phyloP scores from a whole-genome alignment of 2,888 invertebrate genomes.

The Arge pagana region DNA sequence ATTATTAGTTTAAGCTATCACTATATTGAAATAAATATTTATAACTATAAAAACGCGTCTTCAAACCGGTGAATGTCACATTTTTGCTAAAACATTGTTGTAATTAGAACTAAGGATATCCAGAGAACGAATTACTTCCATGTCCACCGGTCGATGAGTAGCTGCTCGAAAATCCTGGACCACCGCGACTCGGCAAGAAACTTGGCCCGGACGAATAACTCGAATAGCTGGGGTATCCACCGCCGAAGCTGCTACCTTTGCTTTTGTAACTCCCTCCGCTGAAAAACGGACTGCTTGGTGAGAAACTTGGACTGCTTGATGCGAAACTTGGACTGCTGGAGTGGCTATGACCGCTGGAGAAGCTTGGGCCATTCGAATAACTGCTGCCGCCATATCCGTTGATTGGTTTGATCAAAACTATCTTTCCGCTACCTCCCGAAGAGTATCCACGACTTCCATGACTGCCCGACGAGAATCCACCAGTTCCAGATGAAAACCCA shows the following conservation, averaged over 20 bases:
- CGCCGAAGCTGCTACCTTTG: slow-evolving; percentile 23
- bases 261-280: slow-evolving; percentile 39
- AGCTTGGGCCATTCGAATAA: slow-evolving; percentile 29
- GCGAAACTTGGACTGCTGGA: slow-evolving; percentile 12
- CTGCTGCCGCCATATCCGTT: slow-evolving; percentile 30
- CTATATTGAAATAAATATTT: too few species aligned
- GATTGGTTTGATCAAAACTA: slow-evolving; percentile 41
- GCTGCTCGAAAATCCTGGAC: slow-evolving; percentile 27
- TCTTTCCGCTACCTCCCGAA: slow-evolving; percentile 35
- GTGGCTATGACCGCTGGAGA: slow-evolving; percentile 25
- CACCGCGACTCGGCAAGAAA: slow-evolving; percentile 20
- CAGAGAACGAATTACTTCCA: slow-evolving; percentile 21
- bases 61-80: too few species aligned
- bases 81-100: too few species aligned
- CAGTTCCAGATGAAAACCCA: slow-evolving; percentile 18
- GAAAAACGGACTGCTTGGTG: slow-evolving; percentile 10
- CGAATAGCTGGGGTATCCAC: slow-evolving; percentile 21
- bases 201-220: slow-evolving; percentile 35
- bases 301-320: slow-evolving; percentile 11
- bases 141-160: slow-evolving; percentile 23
- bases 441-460: slow-evolving; percentile 21
- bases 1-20: too few species aligned
- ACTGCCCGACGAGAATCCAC: slow-evolving; percentile 8
- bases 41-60: too few species aligned
- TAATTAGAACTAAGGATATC: slow-evolving; percentile 15